Evolutionary conservation across 2,113 vertebrate genomes (phyloP).

Genomic region (Hyperopisus bebe): DNA sequence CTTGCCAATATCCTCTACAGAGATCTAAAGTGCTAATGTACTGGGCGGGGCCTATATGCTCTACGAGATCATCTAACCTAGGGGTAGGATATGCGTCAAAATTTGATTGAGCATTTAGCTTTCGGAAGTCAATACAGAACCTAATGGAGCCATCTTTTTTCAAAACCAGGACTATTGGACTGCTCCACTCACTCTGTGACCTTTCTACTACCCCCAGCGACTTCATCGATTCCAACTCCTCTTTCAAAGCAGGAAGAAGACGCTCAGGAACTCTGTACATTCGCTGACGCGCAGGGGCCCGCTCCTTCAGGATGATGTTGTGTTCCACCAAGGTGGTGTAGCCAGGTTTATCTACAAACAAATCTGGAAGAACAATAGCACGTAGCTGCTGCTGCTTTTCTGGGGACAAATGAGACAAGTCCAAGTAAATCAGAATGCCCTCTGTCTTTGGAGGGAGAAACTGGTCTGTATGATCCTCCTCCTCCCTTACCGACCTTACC

Average conservation of each 20-base stretch:
- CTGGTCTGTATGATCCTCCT: neutral
- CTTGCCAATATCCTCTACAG: no score
- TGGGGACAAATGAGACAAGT: neutral
- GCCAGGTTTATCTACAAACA: neutral
- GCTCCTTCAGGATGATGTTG: neutral
- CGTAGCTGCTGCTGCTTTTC: neutral
- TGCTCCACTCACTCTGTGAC: constrained; percentile 13
- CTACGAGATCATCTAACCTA: neutral
- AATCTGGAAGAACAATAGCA: neutral
- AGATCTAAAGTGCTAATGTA: neutral
- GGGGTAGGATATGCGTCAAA: constrained; percentile 1
- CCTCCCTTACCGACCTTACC: neutral
- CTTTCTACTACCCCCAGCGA: neutral
- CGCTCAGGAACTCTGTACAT: neutral
- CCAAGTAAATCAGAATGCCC: neutral
- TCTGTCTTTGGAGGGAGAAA: neutral
- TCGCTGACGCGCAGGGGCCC: neutral
- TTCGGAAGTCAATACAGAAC: constrained; percentile 3
- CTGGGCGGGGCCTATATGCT: neutral
- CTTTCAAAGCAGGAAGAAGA: neutral
- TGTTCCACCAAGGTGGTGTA: neutral
- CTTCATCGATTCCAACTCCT: neutral
- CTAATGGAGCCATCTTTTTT: neutral
- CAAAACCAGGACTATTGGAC: neutral
- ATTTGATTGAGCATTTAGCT: neutral